Evolutionary conservation across 1,140 invertebrate species (phyloP).

Genomic region (Cylas formicarius): DNA sequence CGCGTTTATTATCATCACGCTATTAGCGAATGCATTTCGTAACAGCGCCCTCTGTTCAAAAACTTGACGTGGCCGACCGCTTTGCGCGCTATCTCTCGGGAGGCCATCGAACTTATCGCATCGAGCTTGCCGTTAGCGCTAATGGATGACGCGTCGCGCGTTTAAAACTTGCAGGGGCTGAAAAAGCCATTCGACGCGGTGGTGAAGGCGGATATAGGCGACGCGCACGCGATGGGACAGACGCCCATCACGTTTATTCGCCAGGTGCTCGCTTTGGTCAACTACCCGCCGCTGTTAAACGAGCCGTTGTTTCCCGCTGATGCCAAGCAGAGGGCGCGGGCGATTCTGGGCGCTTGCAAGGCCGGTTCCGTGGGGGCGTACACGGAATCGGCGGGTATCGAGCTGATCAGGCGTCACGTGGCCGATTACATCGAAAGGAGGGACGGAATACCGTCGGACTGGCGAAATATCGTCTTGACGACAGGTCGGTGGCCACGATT

Average conservation of each 20-base stretch:
- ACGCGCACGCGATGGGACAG: conserved; percentile 98
- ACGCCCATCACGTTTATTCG: conserved; percentile 75
- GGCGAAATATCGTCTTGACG: conserved; percentile 77
- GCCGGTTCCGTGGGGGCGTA: conserved; percentile 77
- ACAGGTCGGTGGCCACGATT: conserved; percentile 61
- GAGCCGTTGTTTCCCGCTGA: conserved; percentile 74
- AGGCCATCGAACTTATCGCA: too few species aligned
- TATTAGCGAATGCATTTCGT: too few species aligned
- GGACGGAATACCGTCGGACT: conserved; percentile 71
- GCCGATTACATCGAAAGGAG: conserved; percentile 82
- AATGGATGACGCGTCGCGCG: too few species aligned
- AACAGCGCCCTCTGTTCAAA: too few species aligned
- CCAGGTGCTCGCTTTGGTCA: conserved; percentile 71
- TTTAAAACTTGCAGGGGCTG: conserved; percentile 71
- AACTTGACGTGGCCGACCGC: too few species aligned
- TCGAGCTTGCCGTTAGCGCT: too few species aligned
- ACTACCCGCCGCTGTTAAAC: conserved; percentile 69
- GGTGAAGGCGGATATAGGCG: conserved; percentile 97
- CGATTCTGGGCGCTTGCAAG: conserved; percentile 71
- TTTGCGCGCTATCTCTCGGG: too few species aligned
- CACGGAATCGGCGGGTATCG: conserved; percentile 88
- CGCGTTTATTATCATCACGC: too few species aligned
- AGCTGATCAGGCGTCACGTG: conserved; percentile 81
- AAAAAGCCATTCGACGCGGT: conserved; percentile 75
- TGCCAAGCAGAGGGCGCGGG: conserved; percentile 69